Base-by-base conservation (phyloP, 2,113 vertebrate genomes). In the Copsychus sechellarum region DNA sequence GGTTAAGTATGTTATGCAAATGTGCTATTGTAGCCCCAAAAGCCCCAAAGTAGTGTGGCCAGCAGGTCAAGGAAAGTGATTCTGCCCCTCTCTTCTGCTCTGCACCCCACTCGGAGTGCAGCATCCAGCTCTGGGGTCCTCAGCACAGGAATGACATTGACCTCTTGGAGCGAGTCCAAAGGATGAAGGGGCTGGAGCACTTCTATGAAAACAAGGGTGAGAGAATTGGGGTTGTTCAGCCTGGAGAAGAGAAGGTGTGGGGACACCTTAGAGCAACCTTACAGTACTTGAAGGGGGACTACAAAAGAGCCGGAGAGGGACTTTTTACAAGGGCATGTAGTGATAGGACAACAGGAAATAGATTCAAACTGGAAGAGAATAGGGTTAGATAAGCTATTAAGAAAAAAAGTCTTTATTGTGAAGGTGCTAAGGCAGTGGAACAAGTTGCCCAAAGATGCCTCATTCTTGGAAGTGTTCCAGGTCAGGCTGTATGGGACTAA, bases 81-180 rank as follows among this genome's bases (percentile, higher is more conserved):
- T 62, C 14, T 54, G 26, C 12, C 21, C 17, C 47, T 61, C 24
- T 54, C 14, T n/a, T 60, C 38, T 17, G 6, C 47, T 69, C 29
- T 48, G 31, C 14, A 70, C 18, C 8, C 8, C 34, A 33, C 21
- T 31, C 0, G 0, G 22, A 36, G 26, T 36, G 18, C 26, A 56
- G 34, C 22, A 33, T 69, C 31, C 64, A 56, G 21, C 12, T 70
- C 31, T 33, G 14, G 80, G 28, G 47, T 69, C 40, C 48, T 29
- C 42, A 33, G 56, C 56, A 28, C 12, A 36, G 22, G 31, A 70
- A 19, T 40, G 31, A 47, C 34, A 45, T 22, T 8, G n/a, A 54
- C 31, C 17, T 76, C 9, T 40, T 56, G 64, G 26, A 62, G 22
- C 0, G 1, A 48, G 25, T 54, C 34, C 40, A 42, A 20, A 70